Conservation (phyloP, 2,113 vertebrate species). For the Xenopus borealis region DNA sequence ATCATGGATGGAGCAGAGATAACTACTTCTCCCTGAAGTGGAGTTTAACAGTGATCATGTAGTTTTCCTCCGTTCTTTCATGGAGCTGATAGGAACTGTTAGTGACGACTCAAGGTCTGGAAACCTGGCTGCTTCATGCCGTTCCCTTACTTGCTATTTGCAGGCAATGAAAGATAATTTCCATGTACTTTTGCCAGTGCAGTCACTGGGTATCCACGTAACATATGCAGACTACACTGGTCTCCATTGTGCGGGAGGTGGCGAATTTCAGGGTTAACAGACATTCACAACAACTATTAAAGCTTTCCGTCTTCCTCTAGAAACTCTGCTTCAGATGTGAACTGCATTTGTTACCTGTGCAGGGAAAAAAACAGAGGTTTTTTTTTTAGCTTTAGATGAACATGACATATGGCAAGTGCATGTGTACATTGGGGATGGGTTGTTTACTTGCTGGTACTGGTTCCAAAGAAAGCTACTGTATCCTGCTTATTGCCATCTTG, state of each 20-base stretch:
- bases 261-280: neutral
- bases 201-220: conserved; percentile 13
- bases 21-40: conserved; percentile 16
- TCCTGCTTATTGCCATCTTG: conserved; percentile 26
- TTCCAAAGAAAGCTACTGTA: conserved; percentile 53
- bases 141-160: conserved; percentile 13
- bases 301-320: neutral
- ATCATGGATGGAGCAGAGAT: conserved; percentile 6
- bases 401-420: conserved; percentile 46
- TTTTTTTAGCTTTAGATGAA: conserved; percentile 49
- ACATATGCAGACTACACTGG: conserved; percentile 20
- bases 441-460: conserved; percentile 50
- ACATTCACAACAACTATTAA: neutral
- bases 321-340: conserved; percentile 27
- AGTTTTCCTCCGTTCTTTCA: neutral
- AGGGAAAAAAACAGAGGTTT: conserved; percentile 34
- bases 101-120: neutral
- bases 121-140: conserved; percentile 43
- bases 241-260: conserved; percentile 33
- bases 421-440: conserved; percentile 54
- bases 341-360: conserved; percentile 43
- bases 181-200: conserved; percentile 38
- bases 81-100: neutral
- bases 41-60: neutral
- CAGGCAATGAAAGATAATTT: conserved; percentile 33